phyloP scores from a whole-genome alignment of 2,113 vertebrate genomes.

The Pimephales promelas region DNA sequence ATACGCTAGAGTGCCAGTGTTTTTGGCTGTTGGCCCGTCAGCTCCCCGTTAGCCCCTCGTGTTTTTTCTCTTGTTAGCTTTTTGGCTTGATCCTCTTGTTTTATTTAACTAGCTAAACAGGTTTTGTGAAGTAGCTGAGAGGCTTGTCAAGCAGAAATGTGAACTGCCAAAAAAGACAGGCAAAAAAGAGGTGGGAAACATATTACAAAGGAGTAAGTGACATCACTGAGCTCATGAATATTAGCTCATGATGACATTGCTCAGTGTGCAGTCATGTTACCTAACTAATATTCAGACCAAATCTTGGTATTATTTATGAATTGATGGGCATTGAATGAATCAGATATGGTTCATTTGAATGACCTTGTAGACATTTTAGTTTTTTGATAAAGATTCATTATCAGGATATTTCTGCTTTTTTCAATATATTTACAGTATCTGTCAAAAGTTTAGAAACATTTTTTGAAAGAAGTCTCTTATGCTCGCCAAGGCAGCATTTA shows the following conservation, averaged over 20 bases:
- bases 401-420: too few relatives aligned
- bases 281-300: not conserved
- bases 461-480: too few relatives aligned
- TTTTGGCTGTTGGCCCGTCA: constrained; percentile 70
- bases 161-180: constrained; percentile 31
- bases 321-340: not conserved
- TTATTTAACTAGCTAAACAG: constrained; percentile 65
- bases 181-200: not conserved
- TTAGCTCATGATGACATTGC: not conserved
- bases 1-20: constrained; percentile 74
- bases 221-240: not conserved
- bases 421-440: too few relatives aligned
- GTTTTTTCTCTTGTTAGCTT: constrained; percentile 63
- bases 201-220: not conserved
- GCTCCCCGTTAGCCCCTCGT: constrained; percentile 44
- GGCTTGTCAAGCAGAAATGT: constrained; percentile 60
- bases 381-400: not conserved
- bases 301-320: not conserved
- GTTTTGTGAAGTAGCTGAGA: constrained; percentile 63
- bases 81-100: constrained; percentile 62
- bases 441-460: too few relatives aligned
- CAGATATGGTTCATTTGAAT: not conserved
- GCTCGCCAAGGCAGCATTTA: too few relatives aligned
- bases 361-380: not conserved
- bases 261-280: not conserved